phyloP scores from a whole-genome alignment of 2,113 vertebrate species.

The Tupaia chinensis region DNA sequence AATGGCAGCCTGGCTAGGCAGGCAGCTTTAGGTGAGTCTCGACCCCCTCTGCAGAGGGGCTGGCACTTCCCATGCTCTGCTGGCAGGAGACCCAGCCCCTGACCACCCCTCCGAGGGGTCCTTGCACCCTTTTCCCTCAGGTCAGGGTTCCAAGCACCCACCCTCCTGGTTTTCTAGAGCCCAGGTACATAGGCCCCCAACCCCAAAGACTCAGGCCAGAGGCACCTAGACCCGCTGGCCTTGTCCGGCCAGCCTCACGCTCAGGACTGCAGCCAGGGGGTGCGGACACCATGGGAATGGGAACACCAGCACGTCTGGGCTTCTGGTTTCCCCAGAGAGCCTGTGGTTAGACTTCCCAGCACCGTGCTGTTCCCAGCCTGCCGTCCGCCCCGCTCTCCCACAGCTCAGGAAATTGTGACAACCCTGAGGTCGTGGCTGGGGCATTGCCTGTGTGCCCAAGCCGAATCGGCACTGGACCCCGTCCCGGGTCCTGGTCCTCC shows the following conservation, averaged over 20 bases:
- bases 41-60: not conserved
- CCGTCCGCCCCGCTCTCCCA: not conserved
- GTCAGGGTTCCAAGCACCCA: not conserved
- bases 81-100: not conserved
- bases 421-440: not conserved
- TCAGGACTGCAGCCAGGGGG: not conserved
- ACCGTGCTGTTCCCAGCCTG: not conserved
- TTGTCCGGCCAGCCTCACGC: not conserved
- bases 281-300: not conserved
- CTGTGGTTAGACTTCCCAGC: not conserved
- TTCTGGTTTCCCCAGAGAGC: not conserved
- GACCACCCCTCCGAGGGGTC: not conserved
- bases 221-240: not conserved
- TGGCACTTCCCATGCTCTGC: not conserved
- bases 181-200: not conserved
- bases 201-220: not conserved
- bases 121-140: not conserved
- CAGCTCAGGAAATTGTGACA: not conserved
- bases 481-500: not conserved
- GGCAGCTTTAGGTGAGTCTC: not conserved
- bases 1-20: not conserved
- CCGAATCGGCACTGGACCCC: not conserved
- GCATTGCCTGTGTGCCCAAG: fast-evolving
- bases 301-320: not conserved
- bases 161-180: not conserved